Percentiles rank a stretch among this genome's conserved stretches.
Evolutionary conservation across 2,113 vertebrate species (phyloP).

Genomic region (Urocolius indicus): DNA sequence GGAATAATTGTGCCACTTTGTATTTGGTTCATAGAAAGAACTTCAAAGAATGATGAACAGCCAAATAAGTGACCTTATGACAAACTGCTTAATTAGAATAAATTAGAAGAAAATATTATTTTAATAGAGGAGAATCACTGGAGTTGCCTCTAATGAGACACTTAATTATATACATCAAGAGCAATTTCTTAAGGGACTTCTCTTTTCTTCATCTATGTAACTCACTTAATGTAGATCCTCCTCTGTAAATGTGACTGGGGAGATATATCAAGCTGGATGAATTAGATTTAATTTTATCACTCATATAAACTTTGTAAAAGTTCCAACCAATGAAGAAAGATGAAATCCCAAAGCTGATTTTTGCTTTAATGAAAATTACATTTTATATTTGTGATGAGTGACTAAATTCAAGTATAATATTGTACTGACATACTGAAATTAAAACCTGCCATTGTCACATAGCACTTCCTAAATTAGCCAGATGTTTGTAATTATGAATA

Average conservation of each 20-base stretch:
- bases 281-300: slow-evolving; percentile 59
- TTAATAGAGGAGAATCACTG: slow-evolving; percentile 49
- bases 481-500: background rate
- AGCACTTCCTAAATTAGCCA: background rate
- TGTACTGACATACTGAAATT: background rate
- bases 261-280: slow-evolving; percentile 43
- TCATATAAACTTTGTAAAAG: slow-evolving; percentile 17
- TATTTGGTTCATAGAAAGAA: slow-evolving; percentile 11
- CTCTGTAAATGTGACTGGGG: slow-evolving; percentile 50
- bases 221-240: slow-evolving; percentile 43
- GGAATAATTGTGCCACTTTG: background rate
- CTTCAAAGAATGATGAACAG: slow-evolving; percentile 36
- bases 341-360: background rate
- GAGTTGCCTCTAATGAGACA: slow-evolving; percentile 65
- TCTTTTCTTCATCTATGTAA: slow-evolving; percentile 50
- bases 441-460: background rate
- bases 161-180: slow-evolving; percentile 69
- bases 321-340: slow-evolving; percentile 12
- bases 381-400: background rate
- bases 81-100: slow-evolving; percentile 58
- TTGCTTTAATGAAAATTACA: background rate
- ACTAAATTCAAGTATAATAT: background rate
- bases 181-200: slow-evolving; percentile 62
- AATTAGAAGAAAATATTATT: slow-evolving; percentile 67
- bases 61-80: slow-evolving; percentile 49